Percentiles rank a stretch among this genome's conserved stretches.
Conservation (phyloP, 2,113 vertebrate genomes). For the Lampris megalopsis region DNA sequence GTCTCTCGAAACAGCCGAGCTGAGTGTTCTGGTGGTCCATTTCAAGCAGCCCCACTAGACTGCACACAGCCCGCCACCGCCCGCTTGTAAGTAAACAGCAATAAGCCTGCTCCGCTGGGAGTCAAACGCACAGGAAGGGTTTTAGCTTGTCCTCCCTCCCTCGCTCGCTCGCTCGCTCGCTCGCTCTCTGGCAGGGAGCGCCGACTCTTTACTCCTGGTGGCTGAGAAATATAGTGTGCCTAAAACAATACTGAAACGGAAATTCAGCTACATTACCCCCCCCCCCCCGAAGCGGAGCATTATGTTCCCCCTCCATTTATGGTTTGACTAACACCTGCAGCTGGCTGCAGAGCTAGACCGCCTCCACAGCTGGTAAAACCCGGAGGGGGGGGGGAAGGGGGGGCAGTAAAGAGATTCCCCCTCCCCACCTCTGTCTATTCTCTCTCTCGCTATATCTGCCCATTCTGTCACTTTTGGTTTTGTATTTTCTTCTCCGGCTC, state of each 20-base stretch:
- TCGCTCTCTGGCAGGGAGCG: not conserved
- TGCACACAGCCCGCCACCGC: no score
- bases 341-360: constrained; percentile 57
- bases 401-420: constrained; percentile 46
- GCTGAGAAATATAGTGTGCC: not conserved
- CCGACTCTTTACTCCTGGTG: constrained; percentile 14
- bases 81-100: no score
- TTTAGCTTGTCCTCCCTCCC: no score
- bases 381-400: constrained; percentile 29
- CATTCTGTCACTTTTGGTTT: no score
- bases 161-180: no score
- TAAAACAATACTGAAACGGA: constrained; percentile 36
- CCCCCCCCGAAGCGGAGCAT: constrained; percentile 53
- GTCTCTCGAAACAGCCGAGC: no score
- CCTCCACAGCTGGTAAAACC: constrained; percentile 29
- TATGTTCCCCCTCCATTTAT: constrained; percentile 53
- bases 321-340: constrained; percentile 60
- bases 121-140: no score
- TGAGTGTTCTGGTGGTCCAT: no score
- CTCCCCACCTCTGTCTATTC: constrained; percentile 30
- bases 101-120: no score
- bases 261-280: constrained; percentile 51
- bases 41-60: no score
- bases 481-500: no score
- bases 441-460: constrained; percentile 22